A percentile compares a stretch with the other conserved stretches of the same genome.
Evolutionary conservation across 2,113 vertebrate species (phyloP).

Genomic region (Micromys minutus): DNA sequence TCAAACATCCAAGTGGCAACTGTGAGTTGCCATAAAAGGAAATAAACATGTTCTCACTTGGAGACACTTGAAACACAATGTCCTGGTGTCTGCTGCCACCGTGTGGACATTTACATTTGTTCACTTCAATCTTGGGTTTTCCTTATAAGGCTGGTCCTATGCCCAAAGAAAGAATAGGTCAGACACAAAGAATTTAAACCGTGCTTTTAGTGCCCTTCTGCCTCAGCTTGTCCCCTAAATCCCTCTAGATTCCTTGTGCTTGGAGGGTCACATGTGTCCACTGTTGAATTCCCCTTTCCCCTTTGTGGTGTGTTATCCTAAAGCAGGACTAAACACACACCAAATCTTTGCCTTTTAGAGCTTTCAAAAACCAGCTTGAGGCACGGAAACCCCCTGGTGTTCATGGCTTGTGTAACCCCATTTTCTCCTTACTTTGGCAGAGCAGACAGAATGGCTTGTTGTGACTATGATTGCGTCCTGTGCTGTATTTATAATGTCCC

Average conservation of each 20-base stretch:
- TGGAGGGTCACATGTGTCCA: not conserved
- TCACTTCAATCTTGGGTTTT: conserved; percentile 7
- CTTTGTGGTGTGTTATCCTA: not conserved
- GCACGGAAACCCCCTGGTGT: not conserved
- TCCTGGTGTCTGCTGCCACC: conserved; percentile 64
- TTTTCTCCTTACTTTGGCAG: not conserved
- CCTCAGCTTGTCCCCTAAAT: not conserved
- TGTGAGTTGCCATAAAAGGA: not conserved
- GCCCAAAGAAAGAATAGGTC: not conserved
- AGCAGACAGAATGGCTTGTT: not conserved
- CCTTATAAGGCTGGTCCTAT: not conserved
- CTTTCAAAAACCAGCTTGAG: not conserved
- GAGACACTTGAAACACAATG: not conserved
- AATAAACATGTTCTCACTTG: not conserved
- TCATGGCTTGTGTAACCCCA: not conserved
- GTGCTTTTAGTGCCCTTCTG: not conserved
- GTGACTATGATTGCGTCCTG: not conserved
- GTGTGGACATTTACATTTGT: not conserved
- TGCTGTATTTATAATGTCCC: not conserved
- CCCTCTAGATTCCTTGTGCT: not conserved
- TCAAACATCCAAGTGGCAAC: not conserved
- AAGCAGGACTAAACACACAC: not conserved
- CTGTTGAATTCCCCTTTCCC: not conserved
- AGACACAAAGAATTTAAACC: not conserved
- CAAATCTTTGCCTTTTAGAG: not conserved